Percentiles rank a stretch among this genome's conserved stretches.
phyloP scores from a whole-genome alignment of 2,113 vertebrate species.

The Oncorhynchus clarkii region DNA sequence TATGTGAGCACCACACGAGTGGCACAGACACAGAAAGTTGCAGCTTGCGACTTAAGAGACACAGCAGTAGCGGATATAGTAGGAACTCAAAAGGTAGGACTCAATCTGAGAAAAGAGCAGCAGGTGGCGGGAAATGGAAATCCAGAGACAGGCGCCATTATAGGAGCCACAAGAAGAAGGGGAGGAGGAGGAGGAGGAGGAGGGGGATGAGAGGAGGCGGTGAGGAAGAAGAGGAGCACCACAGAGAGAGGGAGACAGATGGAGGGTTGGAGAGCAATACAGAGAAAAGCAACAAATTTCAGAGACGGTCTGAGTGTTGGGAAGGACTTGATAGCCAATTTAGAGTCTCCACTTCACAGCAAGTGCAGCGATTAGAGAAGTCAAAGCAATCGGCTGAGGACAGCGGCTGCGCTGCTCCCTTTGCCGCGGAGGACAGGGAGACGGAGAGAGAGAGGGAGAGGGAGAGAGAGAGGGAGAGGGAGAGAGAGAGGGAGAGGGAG shows the following conservation, averaged over 20 bases:
- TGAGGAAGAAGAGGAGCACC: slow-evolving; percentile 12
- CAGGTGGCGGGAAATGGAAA: slow-evolving; percentile 25
- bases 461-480: not conserved
- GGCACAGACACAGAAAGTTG: not conserved
- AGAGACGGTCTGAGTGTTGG: slow-evolving; percentile 33
- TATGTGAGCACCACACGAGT: not conserved
- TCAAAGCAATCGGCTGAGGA: slow-evolving; percentile 47
- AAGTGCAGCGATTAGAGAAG: slow-evolving; percentile 36
- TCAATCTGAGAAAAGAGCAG: slow-evolving; percentile 13
- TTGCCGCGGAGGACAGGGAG: not conserved
- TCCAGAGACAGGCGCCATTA: slow-evolving; percentile 35
- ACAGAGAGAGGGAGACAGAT: slow-evolving; percentile 13
- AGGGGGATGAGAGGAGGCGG: slow-evolving; percentile 11
- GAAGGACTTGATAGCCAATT: slow-evolving; percentile 47
- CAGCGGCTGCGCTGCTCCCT: slow-evolving; percentile 20
- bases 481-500: not conserved
- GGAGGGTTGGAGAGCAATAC: not conserved
- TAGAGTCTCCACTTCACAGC: slow-evolving; percentile 42
- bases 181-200: slow-evolving; percentile 25
- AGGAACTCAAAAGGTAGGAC: slow-evolving; percentile 27
- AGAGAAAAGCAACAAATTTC: slow-evolving; percentile 36
- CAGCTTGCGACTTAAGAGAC: slow-evolving; percentile 1
- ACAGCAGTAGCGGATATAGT: slow-evolving; percentile 1
- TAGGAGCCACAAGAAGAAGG: slow-evolving; percentile 40
- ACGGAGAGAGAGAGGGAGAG: too few relatives aligned